A percentile compares a stretch with the other conserved stretches of the same genome.
Evolutionary conservation across 1,140 invertebrate genomes (phyloP).

Genomic region (Contarinia nasturtii): DNA sequence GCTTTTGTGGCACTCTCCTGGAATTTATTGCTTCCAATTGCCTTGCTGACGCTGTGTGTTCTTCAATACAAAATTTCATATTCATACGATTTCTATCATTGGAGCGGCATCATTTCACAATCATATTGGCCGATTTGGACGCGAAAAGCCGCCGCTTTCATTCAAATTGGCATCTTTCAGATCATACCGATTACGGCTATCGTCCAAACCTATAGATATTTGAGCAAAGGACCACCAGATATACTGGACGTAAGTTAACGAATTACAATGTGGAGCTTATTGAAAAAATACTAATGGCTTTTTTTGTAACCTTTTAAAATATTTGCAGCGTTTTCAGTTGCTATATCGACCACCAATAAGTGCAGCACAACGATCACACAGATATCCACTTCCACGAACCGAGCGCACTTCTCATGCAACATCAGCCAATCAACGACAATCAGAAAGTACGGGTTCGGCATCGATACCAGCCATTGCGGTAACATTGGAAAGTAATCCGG

Average conservation of each 20-base stretch:
- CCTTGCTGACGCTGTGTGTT: constrained; percentile 39
- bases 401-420: not conserved
- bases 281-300: too few species aligned
- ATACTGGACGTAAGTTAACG: constrained; percentile 56
- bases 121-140: constrained; percentile 58
- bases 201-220: constrained; percentile 64
- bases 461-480: constrained; percentile 3
- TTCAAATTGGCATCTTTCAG: constrained; percentile 59
- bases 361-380: constrained; percentile 1
- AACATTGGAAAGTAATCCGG: constrained; percentile 3
- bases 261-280: not conserved
- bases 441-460: constrained; percentile 26
- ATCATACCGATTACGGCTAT: constrained; percentile 57
- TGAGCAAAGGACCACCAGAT: constrained; percentile 62
- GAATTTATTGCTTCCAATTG: constrained; percentile 67
- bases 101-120: constrained; percentile 12
- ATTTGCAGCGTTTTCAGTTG: constrained; percentile 39
- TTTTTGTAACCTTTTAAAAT: not conserved
- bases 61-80: constrained; percentile 19
- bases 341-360: constrained; percentile 14
- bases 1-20: constrained; percentile 68
- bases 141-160: constrained; percentile 50
- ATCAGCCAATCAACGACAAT: not conserved
- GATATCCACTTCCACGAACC: not conserved
- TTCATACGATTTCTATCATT: constrained; percentile 21